Evolutionary conservation across 2,888 invertebrate genomes (phyloP).

Genomic region (Hyles lineata): DNA sequence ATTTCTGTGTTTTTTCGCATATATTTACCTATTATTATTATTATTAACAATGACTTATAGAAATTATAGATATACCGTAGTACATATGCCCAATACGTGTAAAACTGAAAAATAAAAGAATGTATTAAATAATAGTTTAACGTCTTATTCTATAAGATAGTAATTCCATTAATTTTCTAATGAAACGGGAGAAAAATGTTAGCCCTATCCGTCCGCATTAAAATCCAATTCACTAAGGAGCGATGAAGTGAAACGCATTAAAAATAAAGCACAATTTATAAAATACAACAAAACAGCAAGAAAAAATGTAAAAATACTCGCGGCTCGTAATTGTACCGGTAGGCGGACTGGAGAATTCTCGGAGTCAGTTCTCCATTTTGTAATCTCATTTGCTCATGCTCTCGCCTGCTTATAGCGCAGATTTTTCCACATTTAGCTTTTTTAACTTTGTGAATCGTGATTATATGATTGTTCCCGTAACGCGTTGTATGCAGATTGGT

Average conservation of each 20-base stretch:
- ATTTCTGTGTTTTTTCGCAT: no score
- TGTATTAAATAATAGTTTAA: no score
- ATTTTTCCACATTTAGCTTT: slow-evolving; percentile 3
- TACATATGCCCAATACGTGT: no score
- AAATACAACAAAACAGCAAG: not conserved
- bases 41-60: no score
- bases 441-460: not conserved
- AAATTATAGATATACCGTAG: no score
- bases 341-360: not conserved
- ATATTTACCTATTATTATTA: no score
- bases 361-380: slow-evolving; percentile 2
- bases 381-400: slow-evolving; percentile 1
- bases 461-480: not conserved
- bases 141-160: no score
- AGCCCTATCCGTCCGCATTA: not conserved
- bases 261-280: not conserved
- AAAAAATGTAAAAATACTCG: not conserved
- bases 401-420: not conserved
- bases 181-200: no score
- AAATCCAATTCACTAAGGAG: not conserved
- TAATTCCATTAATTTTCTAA: no score
- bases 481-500: no score
- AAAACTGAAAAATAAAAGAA: no score
- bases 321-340: slow-evolving; percentile 4
- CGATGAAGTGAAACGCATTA: not conserved